These are phyloP conservation scores for Strigamia transsilvanica DNA, from an alignment of 2,888 invertebrate genomes.

Conservation along the genomic window DNA sequence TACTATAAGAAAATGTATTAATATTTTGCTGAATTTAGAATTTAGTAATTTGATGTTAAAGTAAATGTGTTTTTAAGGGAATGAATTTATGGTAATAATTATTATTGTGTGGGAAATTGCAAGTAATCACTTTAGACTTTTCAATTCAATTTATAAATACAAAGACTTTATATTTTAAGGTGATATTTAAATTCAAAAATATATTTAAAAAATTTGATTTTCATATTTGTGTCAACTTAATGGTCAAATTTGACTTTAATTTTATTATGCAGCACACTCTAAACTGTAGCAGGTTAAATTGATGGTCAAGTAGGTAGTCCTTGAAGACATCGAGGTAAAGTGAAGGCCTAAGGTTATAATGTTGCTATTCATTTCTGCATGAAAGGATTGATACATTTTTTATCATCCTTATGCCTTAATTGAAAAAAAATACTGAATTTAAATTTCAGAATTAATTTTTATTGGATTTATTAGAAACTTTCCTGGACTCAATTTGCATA, in stretches of 20 bases:
- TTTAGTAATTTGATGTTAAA: neutral
- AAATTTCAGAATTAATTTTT: neutral
- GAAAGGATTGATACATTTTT: neutral
- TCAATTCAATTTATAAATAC: no score
- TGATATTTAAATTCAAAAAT: no score
- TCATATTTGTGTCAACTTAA: neutral
- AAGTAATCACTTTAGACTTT: neutral
- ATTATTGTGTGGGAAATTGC: neutral
- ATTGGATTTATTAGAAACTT: neutral
- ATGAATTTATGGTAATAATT: neutral
- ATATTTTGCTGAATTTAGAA: neutral
- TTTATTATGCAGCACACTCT: conserved; percentile 25
- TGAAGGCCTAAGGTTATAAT: conserved; percentile 10
- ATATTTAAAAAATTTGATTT: neutral
- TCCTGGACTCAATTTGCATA: no score
- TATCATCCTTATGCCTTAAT: neutral
- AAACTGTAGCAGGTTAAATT: neutral
- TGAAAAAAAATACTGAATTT: no score
- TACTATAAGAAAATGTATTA: neutral
- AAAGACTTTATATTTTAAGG: no score
- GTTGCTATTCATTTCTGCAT: neutral
- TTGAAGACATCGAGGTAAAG: conserved; percentile 5
- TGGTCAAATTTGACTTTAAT: neutral
- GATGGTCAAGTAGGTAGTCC: conserved; percentile 3
- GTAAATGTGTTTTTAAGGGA: neutral